Base-by-base conservation (phyloP, 1,140 invertebrate genomes). In the Laupala kohalensis region DNA sequence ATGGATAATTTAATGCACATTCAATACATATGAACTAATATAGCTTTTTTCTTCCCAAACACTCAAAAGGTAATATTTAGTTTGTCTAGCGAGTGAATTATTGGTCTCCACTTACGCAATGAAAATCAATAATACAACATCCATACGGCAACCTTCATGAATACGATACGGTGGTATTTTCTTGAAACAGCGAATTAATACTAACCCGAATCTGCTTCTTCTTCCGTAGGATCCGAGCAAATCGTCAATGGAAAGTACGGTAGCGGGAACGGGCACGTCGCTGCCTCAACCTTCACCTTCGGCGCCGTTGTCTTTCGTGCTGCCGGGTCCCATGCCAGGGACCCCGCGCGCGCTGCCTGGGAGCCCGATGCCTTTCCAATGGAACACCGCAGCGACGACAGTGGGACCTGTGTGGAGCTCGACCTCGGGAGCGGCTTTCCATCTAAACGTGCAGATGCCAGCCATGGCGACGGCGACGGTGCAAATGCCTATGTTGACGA, bases 381-480 rank as follows among this genome's bases (percentile, higher is more conserved):
- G 69, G 69, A n/a, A 62, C 53, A 13, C 3, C n/a, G 25, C 27
- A 23, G n/a, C n/a, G n/a, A n/a, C n/a, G n/a, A n/a, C 29, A 69
- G 25, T 24, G 25, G 25, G 6, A 28, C 65, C 25, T 65, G 64
- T 26, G 3, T 19, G 13, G 64, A 25, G 53, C 25, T 25, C 63
- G 24, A 28, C 27, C 24, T 37, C 64, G 6, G 6, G 3, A 2
- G 62, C 71, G 24, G 65, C 29, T 19, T 15, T 24, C 19, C 78
- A 78, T 64, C 75, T 64, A 73, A 78, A 63, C 79, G 76, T 6
- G 74, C 78, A 62, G 78, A 80, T 4, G 72, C 81, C 28, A 71
- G 79, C 26, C 78, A 80, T 9, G 76, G 77, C n/a, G 79, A 80
- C 15, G 79, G 81, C 73, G 25, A n/a, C n/a, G n/a, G n/a, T n/a